Evolutionary conservation across 2,113 vertebrate species (phyloP), one percentile per base, ranked within the genome.

Genomic region (Arothron firmamentum): DNA sequence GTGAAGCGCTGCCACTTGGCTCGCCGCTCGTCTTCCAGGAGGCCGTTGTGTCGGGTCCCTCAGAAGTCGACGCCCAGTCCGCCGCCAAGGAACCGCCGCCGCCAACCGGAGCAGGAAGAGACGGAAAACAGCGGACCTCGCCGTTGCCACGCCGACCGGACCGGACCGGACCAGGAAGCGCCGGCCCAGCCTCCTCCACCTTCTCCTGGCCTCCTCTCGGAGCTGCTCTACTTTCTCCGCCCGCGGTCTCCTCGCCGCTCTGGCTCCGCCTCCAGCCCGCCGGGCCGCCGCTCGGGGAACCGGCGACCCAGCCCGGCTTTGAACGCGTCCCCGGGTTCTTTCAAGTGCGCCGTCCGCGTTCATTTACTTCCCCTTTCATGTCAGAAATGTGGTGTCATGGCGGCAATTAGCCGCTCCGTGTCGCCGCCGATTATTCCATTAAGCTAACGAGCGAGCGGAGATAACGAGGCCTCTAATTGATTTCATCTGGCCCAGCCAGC

Each of bases 1-100:
- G 25, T 87, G 88, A 88, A 85, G 85, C 83, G 67, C 62, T 87
- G 85, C 88, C 87, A 86, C 79, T 76, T 84, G 76, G 85, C 77
- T 69, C 67, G 58, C 11, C 63, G 75, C 67, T 52, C 19, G 63
- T 75, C 83, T 88, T 87, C 84, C 47, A 46, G 73, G 64, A 75
- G 47, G 21, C 60, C 56, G 66, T 72, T 72, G 79, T 77, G 72
- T 80, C 0, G 65, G 56, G 78, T 20, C 47, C 55, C 74, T 85
- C 65, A 76, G 85, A 85, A 73, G 79, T 85, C 25, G 0, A 58
- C 51, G 84, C 86, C 86, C 86, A 72, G 41, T 55, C 68, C 17
- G 62, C 61, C 62, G 51, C 61, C 62, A 48, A 71, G 55, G 60
- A 55, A 63, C 63, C 60, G 11, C 50, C 3, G n/a, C 50, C 62